phyloP scores from a whole-genome alignment of 2,888 invertebrate genomes.

The Aporophyla lueneburgensis region DNA sequence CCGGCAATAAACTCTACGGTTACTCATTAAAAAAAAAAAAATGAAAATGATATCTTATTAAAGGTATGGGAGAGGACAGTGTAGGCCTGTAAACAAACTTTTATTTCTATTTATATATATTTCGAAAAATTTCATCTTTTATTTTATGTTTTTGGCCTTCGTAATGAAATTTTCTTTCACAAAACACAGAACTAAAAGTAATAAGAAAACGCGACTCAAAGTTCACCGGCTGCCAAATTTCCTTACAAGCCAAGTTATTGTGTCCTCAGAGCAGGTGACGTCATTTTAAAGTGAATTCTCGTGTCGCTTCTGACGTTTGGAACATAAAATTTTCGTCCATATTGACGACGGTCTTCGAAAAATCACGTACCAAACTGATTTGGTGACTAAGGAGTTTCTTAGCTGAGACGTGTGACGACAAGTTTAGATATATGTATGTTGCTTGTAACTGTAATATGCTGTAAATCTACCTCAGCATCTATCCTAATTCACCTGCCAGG shows the following conservation, averaged over 20 bases:
- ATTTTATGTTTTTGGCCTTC: no score
- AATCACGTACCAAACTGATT: constrained; percentile 34
- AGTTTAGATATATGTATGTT: background rate
- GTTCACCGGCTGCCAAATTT: constrained; percentile 37
- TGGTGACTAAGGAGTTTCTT: constrained; percentile 29
- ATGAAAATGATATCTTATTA: no score
- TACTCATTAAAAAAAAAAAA: no score
- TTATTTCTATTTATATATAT: no score
- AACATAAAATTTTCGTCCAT: constrained; percentile 59
- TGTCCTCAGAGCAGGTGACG: constrained; percentile 53
- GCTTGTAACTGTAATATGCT: no score
- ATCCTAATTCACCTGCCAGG: no score
- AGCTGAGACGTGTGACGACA: background rate
- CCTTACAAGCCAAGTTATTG: constrained; percentile 46
- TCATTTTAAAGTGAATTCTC: constrained; percentile 62
- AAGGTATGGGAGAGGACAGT: no score
- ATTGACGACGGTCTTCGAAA: constrained; percentile 44
- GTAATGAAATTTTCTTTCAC: background rate
- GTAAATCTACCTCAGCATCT: no score
- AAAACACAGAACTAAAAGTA: constrained; percentile 2
- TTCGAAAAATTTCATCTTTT: background rate
- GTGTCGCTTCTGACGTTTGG: constrained; percentile 52
- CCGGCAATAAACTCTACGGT: no score
- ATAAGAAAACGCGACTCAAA: constrained; percentile 17
- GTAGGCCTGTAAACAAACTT: no score